Conservation (phyloP, 2,888 invertebrate species). For the Molorchus minor region DNA sequence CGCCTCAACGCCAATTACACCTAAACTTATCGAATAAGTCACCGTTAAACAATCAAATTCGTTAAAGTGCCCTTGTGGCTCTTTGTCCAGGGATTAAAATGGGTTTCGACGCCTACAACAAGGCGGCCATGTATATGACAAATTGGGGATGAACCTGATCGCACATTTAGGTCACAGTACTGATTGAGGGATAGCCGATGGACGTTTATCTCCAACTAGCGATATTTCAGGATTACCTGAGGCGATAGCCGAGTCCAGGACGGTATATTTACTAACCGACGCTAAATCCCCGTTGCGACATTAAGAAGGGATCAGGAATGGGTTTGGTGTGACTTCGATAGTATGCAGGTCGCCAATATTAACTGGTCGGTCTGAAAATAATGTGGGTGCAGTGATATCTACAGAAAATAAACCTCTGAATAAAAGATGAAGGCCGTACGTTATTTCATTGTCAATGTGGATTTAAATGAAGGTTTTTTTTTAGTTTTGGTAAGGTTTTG, state of each 20-base stretch:
- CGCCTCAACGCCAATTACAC: background rate
- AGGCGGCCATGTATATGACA: slow-evolving; percentile 44
- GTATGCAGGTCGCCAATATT: too few species aligned
- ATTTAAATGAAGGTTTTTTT: too few species aligned
- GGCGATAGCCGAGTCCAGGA: slow-evolving; percentile 22
- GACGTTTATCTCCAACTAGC: slow-evolving; percentile 29
- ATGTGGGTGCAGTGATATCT: too few species aligned
- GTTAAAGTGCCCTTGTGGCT: slow-evolving; percentile 14
- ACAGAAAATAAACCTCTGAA: too few species aligned
- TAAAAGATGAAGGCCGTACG: too few species aligned
- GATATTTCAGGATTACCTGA: slow-evolving; percentile 38
- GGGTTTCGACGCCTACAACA: slow-evolving; percentile 24
- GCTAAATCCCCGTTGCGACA: slow-evolving; percentile 10
- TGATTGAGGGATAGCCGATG: slow-evolving; percentile 41
- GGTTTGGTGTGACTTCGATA: background rate
- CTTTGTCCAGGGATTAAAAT: slow-evolving; percentile 25
- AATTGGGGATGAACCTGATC: slow-evolving; percentile 49
- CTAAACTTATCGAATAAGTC: slow-evolving; percentile 5
- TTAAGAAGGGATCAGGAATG: slow-evolving; percentile 18
- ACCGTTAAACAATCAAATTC: slow-evolving; percentile 13
- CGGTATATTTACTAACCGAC: slow-evolving; percentile 16
- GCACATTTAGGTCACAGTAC: slow-evolving; percentile 43
- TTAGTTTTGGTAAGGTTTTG: too few species aligned
- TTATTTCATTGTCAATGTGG: too few species aligned
- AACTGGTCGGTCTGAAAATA: too few species aligned